Base-by-base conservation (phyloP, 2,113 vertebrate species). In the Ascaphus truei region DNA sequence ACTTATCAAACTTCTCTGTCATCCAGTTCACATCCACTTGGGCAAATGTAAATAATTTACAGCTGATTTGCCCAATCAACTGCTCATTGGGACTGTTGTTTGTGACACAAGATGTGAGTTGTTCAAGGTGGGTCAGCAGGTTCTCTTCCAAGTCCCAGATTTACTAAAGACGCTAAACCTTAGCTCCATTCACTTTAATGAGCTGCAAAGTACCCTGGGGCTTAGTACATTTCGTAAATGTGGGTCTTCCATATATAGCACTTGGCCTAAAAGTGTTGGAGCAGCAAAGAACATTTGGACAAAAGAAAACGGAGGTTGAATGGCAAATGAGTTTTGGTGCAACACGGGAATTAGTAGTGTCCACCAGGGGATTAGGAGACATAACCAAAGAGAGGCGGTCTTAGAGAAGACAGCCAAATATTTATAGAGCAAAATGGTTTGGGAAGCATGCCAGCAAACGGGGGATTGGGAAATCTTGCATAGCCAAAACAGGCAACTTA, bases 401-500 rank as follows among this genome's bases (percentile, higher is more conserved):
- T 8, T 52, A 26, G 26, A 30, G 25, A 16, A 26, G 26, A 29
- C 60, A 30, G 33, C n/a, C n/a, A 60, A 30, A 51, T 51, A 51
- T 68, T 37, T 50, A 43, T 27, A 29, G 18, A 22, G 29, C 26
- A 43, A 55, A 29, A 29, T 16, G 30, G 39, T 58, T 34, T 27
- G 39, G 52, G 51, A 45, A 61, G 18, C n/a, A n/a, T 20, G 3
- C 13, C 8, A 33, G 41, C n/a, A 18, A 30, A 43, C 41, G 11
- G 31, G 27, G 25, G 65, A 58, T 20, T 34, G n/a, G n/a, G 30
- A 69, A 50, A 13, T 25, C 20, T 63, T 36, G 13, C 61, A 36
- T 16, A 31, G 61, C 20, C 31, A 27, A 12, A 61, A 36, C 41
- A 59, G 37, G 51, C 15, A 69, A 47, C 67, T 69, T 61, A 59